Percentiles rank a stretch among this genome's conserved stretches.
Evolutionary conservation across 2,888 invertebrate species (phyloP).

Genomic region (Spodoptera picta): DNA sequence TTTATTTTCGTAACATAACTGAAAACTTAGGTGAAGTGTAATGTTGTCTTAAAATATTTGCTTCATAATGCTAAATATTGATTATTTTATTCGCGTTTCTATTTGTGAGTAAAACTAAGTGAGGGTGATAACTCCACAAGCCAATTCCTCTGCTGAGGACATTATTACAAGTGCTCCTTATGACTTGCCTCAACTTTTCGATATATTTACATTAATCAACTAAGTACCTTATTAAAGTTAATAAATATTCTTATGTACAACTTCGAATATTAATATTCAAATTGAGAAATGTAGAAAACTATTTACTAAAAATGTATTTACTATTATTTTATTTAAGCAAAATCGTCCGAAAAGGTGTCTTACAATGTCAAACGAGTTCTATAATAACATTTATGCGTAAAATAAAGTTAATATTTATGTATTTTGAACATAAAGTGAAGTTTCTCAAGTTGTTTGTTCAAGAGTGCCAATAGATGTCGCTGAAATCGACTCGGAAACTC

Average conservation of each 20-base stretch:
- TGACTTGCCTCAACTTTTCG: constrained; percentile 41
- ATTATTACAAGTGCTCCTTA: constrained; percentile 35
- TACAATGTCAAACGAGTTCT: constrained; percentile 19
- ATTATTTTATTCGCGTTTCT: no score
- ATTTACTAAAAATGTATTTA: constrained; percentile 1
- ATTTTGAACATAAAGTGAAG: no score
- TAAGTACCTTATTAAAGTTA: neutral
- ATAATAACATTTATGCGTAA: neutral
- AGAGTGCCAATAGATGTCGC: constrained; percentile 50
- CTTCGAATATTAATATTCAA: neutral
- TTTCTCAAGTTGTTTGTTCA: constrained; percentile 10
- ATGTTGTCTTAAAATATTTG: no score
- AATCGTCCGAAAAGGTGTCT: constrained; percentile 47
- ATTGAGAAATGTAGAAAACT: neutral
- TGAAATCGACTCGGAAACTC: neutral
- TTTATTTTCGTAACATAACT: no score
- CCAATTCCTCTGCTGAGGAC: no score
- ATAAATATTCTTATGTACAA: no score
- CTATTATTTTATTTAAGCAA: neutral
- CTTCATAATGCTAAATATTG: no score
- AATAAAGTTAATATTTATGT: no score
- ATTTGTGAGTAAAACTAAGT: no score
- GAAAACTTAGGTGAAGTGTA: no score
- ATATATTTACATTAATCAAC: constrained; percentile 42
- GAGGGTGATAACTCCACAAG: no score